Evolutionary conservation across 64 coral and sea anemone genomes (phyloP).

Genomic region (Actinia tenebrosa): DNA sequence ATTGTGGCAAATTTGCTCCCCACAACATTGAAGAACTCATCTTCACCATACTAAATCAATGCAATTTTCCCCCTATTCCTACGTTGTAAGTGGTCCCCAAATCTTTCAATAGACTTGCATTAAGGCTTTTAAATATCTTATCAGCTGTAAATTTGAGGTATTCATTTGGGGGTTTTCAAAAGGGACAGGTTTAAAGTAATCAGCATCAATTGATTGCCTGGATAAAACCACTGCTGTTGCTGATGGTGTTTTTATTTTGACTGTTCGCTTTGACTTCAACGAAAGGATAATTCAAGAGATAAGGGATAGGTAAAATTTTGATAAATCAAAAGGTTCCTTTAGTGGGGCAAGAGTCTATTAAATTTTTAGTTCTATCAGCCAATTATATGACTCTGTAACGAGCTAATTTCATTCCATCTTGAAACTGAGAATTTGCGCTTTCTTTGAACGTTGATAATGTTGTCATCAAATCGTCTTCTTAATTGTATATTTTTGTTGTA

Average conservation of each 20-base stretch:
- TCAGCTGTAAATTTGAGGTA: background rate
- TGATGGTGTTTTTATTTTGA: conserved; percentile 3
- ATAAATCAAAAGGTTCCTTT: background rate
- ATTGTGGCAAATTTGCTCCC: no score
- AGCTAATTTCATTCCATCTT: conserved; percentile 19
- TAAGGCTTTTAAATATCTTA: background rate
- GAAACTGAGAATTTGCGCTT: conserved; percentile 14
- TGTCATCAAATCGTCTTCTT: background rate
- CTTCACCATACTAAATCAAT: background rate
- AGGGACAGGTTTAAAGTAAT: background rate
- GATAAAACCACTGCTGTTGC: conserved; percentile 1
- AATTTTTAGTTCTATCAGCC: background rate
- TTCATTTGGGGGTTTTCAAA: background rate
- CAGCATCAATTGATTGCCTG: background rate
- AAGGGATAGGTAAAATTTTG: conserved; percentile 3
- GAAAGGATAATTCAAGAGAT: background rate
- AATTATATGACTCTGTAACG: conserved; percentile 5
- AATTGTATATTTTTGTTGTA: background rate
- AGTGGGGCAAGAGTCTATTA: conserved; percentile 1
- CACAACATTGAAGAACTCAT: no score
- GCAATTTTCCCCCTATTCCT: background rate
- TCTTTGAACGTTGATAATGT: conserved; percentile 25
- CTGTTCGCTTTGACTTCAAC: conserved; percentile 1
- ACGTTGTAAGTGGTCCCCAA: background rate
- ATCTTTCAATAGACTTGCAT: background rate